Evolutionary conservation across 2,888 invertebrate genomes (phyloP).

Genomic region (Heliconius cydno): DNA sequence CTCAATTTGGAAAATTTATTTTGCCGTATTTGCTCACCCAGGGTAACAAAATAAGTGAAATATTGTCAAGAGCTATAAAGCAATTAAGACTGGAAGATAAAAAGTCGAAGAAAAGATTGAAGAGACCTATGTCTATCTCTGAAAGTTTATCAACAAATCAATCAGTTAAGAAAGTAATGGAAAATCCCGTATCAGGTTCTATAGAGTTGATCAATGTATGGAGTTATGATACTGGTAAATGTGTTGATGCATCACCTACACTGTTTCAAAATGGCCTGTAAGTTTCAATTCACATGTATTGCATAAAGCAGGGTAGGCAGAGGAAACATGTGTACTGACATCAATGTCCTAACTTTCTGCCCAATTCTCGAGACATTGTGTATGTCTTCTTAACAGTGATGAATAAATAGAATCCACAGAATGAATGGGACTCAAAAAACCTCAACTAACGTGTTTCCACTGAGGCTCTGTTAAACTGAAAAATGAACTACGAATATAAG

Average conservation of each 20-base stretch:
- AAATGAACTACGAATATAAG: too few species aligned
- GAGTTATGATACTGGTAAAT: conserved; percentile 88
- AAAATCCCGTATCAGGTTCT: conserved; percentile 41
- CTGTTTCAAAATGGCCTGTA: conserved; percentile 77
- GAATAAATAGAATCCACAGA: too few species aligned
- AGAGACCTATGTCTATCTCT: conserved; percentile 52
- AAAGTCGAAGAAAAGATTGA: conserved; percentile 57
- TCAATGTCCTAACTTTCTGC: too few species aligned
- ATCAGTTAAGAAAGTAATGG: conserved; percentile 49
- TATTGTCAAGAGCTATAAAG: conserved; percentile 61
- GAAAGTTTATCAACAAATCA: conserved; percentile 42
- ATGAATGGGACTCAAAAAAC: too few species aligned
- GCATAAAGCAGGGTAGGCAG: neutral
- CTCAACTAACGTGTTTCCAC: too few species aligned
- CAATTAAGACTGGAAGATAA: conserved; percentile 55
- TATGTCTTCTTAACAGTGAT: too few species aligned
- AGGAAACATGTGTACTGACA: too few species aligned
- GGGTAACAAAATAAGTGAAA: conserved; percentile 68
- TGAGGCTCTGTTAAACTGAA: too few species aligned
- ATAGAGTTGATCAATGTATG: conserved; percentile 76
- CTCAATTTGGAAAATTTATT: conserved; percentile 77
- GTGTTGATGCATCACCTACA: conserved; percentile 91
- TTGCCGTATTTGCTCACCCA: conserved; percentile 81
- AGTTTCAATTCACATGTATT: conserved; percentile 52
- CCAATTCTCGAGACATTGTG: too few species aligned